phyloP scores from a whole-genome alignment of 2,888 invertebrate species.

The Parnassius apollo region DNA sequence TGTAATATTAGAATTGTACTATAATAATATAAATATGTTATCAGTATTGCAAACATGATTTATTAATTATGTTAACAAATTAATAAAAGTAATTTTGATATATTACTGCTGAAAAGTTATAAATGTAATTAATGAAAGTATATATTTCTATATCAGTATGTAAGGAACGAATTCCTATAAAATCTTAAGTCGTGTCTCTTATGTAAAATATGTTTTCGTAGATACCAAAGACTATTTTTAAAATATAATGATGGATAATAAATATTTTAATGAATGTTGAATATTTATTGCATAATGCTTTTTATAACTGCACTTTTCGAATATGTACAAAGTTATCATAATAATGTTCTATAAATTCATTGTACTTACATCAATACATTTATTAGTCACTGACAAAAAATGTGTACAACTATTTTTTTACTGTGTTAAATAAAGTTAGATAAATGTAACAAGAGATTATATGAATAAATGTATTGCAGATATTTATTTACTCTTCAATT shows the following conservation, averaged over 20 bases:
- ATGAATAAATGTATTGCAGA: conserved; percentile 18
- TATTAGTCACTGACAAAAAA: conserved; percentile 5
- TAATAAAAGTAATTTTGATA: too few species aligned
- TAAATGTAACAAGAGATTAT: conserved; percentile 22
- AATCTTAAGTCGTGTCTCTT: not conserved
- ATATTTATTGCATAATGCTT: not conserved
- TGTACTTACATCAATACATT: conserved; percentile 23
- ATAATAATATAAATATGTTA: too few species aligned
- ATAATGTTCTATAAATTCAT: not conserved
- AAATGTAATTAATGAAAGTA: too few species aligned
- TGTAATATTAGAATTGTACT: too few species aligned
- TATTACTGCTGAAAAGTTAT: too few species aligned
- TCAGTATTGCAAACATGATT: too few species aligned
- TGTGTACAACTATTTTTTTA: conserved; percentile 27
- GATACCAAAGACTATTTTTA: conserved; percentile 25
- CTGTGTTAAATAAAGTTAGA: conserved; percentile 1
- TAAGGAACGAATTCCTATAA: too few species aligned
- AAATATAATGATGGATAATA: not conserved
- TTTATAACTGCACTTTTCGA: conserved; percentile 6
- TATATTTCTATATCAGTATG: too few species aligned
- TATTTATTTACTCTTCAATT: conserved; percentile 1
- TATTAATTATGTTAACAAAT: too few species aligned
- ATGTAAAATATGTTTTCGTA: conserved; percentile 2
- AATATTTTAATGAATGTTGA: conserved; percentile 2
- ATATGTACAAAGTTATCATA: conserved; percentile 7